Evolutionary conservation across 2,888 invertebrate genomes (phyloP).

Genomic region (Hoplodrina blanda): DNA sequence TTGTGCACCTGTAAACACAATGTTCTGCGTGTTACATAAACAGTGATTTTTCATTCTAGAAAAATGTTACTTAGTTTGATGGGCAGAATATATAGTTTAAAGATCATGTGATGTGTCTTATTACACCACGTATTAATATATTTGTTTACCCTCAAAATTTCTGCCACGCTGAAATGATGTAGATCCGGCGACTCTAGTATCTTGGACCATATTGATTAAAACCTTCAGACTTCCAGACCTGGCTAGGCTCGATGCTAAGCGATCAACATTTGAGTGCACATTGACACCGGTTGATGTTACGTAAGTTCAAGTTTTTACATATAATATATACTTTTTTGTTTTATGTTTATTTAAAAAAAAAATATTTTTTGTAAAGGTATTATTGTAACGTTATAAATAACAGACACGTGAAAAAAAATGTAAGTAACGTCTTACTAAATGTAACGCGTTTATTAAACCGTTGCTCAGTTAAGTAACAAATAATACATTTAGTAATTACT

Average conservation of each 20-base stretch:
- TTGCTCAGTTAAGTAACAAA: constrained; percentile 24
- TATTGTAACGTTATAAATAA: constrained; percentile 31
- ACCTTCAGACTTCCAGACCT: constrained; percentile 47
- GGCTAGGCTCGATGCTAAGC: constrained; percentile 5
- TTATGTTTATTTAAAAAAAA: constrained; percentile 20
- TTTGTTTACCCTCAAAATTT: not conserved
- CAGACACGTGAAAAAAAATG: constrained; percentile 39
- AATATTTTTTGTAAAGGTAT: constrained; percentile 21
- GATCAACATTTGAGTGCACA: constrained; percentile 22
- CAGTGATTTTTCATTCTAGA: no score
- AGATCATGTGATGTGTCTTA: no score
- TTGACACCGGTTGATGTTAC: constrained; percentile 11
- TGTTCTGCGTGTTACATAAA: no score
- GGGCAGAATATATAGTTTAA: no score
- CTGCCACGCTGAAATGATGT: not conserved
- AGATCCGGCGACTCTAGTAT: not conserved
- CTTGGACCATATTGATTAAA: constrained; percentile 26
- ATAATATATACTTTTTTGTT: constrained; percentile 30
- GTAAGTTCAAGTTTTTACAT: constrained; percentile 18
- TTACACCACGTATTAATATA: no score
- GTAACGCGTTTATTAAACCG: constrained; percentile 31
- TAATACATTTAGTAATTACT: constrained; percentile 38
- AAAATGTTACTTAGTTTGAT: no score
- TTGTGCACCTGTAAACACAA: no score
- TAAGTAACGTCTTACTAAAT: constrained; percentile 32